A percentile compares a stretch with the other conserved stretches of the same genome.
phyloP scores from a whole-genome alignment of 1,140 invertebrate genomes.

The Branchinecta lindahli region DNA sequence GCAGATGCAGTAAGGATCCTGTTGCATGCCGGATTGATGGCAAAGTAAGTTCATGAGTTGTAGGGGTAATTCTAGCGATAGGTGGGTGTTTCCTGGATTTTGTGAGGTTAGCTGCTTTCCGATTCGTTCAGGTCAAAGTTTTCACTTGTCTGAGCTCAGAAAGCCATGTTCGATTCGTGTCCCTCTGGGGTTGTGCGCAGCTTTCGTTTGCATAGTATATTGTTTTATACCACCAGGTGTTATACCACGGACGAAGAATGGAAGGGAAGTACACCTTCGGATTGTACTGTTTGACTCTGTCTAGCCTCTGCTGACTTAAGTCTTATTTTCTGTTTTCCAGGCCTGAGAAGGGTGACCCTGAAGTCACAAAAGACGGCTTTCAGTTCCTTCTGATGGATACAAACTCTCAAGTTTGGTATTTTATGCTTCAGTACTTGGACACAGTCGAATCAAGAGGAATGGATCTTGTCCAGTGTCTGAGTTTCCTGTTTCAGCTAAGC shows the following conservation, averaged over 20 bases:
- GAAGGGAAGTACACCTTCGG: no score
- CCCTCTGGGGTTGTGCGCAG: not conserved
- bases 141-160: not conserved
- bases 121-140: not conserved
- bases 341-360: slow-evolving; percentile 57
- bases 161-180: not conserved
- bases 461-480: slow-evolving; percentile 74
- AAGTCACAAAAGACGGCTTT: slow-evolving; percentile 81
- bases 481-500: slow-evolving; percentile 88
- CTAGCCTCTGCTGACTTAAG: not conserved
- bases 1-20: slow-evolving; percentile 81
- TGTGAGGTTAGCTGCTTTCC: not conserved
- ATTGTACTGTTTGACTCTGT: not conserved
- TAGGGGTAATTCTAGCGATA: not conserved
- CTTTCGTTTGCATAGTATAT: not conserved
- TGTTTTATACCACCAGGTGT: no score
- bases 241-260: no score
- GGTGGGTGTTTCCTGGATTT: not conserved
- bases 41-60: slow-evolving; percentile 37
- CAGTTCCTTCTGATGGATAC: slow-evolving; percentile 90
- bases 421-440: slow-evolving; percentile 86
- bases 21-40: slow-evolving; percentile 81
- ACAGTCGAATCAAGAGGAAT: slow-evolving; percentile 67
- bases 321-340: slow-evolving; percentile 28
- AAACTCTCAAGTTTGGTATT: slow-evolving; percentile 83